Evolutionary conservation across 2,113 vertebrate genomes (phyloP).

Genomic region (Neodon shergylaensis): DNA sequence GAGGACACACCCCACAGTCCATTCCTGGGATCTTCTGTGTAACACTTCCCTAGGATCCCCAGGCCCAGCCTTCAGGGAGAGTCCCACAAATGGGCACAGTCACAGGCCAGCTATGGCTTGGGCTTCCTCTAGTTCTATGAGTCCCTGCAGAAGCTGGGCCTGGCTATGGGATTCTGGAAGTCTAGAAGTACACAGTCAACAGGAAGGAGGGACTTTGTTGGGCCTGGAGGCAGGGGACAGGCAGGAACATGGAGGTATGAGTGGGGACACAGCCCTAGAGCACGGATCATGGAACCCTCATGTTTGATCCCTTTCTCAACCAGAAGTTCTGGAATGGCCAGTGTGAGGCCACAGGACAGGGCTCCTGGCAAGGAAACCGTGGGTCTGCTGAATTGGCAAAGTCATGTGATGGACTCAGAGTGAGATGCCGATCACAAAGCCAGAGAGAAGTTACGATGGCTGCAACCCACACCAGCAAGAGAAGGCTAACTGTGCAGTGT

Average conservation of each 20-base stretch:
- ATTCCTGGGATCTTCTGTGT: neutral
- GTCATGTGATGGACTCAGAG: neutral
- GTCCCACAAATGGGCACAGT: too few relatives aligned
- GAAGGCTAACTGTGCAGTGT: too few relatives aligned
- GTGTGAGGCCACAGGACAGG: neutral
- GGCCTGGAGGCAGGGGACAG: neutral
- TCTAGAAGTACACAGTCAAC: neutral
- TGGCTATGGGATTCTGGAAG: neutral
- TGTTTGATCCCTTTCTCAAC: neutral
- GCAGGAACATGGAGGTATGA: too few relatives aligned
- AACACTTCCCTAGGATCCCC: neutral
- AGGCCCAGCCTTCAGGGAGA: neutral
- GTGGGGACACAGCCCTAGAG: neutral
- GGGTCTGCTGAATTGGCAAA: neutral
- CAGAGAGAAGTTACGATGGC: neutral
- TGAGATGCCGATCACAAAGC: neutral
- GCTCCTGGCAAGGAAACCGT: too few relatives aligned
- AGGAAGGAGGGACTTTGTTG: neutral
- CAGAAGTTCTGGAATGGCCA: neutral
- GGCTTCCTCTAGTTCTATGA: neutral
- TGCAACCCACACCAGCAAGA: fast-evolving
- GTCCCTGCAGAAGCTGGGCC: neutral
- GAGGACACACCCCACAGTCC: neutral
- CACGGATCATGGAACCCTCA: too few relatives aligned
- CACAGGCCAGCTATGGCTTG: neutral